Percentiles rank a stretch among this genome's conserved stretches.
Conservation (phyloP, 2,797 vertebrate species). For the Prionace glauca region DNA sequence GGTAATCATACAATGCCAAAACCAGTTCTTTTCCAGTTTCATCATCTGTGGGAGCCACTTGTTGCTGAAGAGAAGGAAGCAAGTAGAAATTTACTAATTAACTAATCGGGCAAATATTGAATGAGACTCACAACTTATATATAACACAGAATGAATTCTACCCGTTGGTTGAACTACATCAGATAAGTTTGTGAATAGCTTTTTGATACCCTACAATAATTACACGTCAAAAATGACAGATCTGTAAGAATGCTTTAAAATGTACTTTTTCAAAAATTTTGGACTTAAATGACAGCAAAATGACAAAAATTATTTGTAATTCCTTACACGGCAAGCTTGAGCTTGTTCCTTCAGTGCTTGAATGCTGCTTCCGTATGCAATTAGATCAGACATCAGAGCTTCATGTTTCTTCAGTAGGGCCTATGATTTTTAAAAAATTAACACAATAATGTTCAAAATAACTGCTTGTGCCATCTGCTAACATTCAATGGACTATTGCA, state of each 20-base stretch:
- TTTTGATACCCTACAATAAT: neutral
- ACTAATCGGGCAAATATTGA: neutral
- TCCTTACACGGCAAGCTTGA: slow-evolving; percentile 84
- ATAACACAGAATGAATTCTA: neutral
- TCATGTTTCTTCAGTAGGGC: slow-evolving; percentile 97
- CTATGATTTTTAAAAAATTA: slow-evolving; percentile 53
- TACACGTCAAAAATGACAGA: neutral
- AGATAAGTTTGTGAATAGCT: neutral
- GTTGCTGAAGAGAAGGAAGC: slow-evolving; percentile 68
- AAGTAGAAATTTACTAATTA: neutral
- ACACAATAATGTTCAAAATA: slow-evolving; percentile 31
- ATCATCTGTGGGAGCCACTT: slow-evolving; percentile 97
- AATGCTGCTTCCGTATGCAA: slow-evolving; percentile 94
- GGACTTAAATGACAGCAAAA: neutral
- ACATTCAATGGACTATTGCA: neutral
- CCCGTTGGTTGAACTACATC: neutral
- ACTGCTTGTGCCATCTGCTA: neutral
- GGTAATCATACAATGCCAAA: slow-evolving; percentile 92
- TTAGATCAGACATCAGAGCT: slow-evolving; percentile 95
- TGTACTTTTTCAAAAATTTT: too few species aligned
- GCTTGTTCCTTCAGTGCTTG: slow-evolving; percentile 85
- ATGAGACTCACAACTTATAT: neutral
- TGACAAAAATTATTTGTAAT: neutral
- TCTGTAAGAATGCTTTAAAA: neutral
- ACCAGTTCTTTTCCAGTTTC: slow-evolving; percentile 97